These are phyloP conservation scores for Drosophila novamexicana DNA, from an alignment of 1,140 invertebrate genomes.

Conservation along the genomic window DNA sequence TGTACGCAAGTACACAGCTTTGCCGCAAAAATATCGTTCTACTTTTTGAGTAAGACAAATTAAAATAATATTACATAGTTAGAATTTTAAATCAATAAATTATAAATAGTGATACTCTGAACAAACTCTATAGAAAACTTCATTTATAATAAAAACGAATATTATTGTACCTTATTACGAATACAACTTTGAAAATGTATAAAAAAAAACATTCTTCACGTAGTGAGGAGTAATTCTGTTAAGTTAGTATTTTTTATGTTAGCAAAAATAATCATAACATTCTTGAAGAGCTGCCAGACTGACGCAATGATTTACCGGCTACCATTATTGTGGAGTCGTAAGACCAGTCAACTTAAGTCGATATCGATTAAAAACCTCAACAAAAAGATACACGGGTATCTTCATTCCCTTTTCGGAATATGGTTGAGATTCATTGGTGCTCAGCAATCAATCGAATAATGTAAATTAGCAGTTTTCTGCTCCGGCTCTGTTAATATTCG, in stretches of 20 bases:
- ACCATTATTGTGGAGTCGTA: not conserved
- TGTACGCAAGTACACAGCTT: not conserved
- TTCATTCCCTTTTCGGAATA: no score
- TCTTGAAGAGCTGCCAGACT: conserved; percentile 1
- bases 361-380: not conserved
- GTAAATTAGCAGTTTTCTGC: not conserved
- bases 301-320: not conserved
- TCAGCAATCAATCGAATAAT: not conserved
- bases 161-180: not conserved
- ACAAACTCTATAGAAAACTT: no score
- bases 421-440: not conserved
- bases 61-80: no score
- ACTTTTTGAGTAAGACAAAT: not conserved
- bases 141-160: no score
- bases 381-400: not conserved
- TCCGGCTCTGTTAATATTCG: not conserved
- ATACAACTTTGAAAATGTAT: not conserved
- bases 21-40: not conserved
- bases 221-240: not conserved
- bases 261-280: not conserved
- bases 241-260: not conserved
- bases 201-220: not conserved
- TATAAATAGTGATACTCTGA: no score
- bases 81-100: no score
- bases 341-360: not conserved